A percentile compares a stretch with the other conserved stretches of the same genome.
Conservation (phyloP, 2,113 vertebrate genomes). For the Climacteris rufus region DNA sequence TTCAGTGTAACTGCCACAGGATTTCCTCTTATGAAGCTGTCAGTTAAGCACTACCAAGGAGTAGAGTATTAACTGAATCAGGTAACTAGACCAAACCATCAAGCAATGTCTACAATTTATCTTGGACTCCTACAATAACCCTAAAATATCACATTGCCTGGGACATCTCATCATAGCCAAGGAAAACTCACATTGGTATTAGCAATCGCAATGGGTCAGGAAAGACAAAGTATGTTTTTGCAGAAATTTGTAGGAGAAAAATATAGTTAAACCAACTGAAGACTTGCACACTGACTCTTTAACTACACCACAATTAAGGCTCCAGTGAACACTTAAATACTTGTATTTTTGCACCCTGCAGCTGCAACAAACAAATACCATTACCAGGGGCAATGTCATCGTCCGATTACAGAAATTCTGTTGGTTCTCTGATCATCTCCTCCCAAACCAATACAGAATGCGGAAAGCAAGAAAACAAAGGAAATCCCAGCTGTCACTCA, state of each 20-base stretch:
- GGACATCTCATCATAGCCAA: neutral
- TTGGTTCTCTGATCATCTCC: neutral
- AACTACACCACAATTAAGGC: neutral
- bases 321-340: neutral
- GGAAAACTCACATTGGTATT: neutral
- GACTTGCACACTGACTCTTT: neutral
- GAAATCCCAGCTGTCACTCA: neutral
- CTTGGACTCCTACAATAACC: neutral
- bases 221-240: neutral
- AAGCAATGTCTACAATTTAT: neutral
- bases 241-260: neutral
- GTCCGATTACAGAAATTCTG: neutral
- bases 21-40: neutral
- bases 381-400: neutral
- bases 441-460: neutral
- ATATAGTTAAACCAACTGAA: neutral
- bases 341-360: neutral
- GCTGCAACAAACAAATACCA: neutral
- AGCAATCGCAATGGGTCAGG: neutral
- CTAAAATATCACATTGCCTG: neutral
- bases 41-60: neutral
- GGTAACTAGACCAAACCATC: neutral
- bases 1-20: rapidly evolving
- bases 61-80: neutral
- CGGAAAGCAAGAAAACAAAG: neutral